Evolutionary conservation across 2,888 invertebrate species (phyloP).

Genomic region (Spicauda simplicius): DNA sequence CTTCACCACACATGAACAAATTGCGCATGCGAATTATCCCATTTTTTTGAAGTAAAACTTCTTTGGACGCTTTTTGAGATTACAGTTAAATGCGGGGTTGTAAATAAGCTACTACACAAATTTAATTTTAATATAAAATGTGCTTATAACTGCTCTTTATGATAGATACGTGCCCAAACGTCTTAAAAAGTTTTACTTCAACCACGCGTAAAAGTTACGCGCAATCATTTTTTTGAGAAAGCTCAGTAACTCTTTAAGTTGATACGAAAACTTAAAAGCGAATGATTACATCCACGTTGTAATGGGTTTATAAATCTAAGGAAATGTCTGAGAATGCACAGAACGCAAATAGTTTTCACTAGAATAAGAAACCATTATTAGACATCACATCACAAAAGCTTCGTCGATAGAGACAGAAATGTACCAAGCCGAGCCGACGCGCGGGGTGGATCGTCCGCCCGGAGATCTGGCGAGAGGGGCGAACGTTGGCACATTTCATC

Average conservation of each 20-base stretch:
- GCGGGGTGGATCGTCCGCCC: conserved; percentile 5
- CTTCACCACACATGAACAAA: conserved; percentile 69
- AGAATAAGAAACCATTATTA: conserved; percentile 63
- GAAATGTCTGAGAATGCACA: conserved; percentile 52
- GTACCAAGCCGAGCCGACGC: conserved; percentile 59
- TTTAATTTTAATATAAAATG: too few relatives aligned
- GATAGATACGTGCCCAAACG: too few relatives aligned
- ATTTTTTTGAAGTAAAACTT: conserved; percentile 40
- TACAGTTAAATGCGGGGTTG: too few relatives aligned
- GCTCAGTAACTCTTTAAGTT: conserved; percentile 47
- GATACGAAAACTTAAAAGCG: conserved; percentile 56
- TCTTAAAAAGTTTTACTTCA: too few relatives aligned
- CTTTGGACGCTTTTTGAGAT: too few relatives aligned
- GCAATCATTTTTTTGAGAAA: conserved; percentile 41
- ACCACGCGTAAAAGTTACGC: too few relatives aligned
- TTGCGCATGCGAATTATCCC: conserved; percentile 73
- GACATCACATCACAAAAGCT: conserved; percentile 84
- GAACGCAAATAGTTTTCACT: conserved; percentile 55
- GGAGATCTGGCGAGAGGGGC: conserved; percentile 8
- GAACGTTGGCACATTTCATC: conserved; percentile 72
- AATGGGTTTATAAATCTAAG: conserved; percentile 51
- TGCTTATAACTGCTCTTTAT: too few relatives aligned
- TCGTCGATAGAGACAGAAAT: conserved; percentile 67
- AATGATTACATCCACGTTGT: conserved; percentile 50
- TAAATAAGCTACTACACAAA: too few relatives aligned